These are phyloP conservation scores for Scolopax bukidnonensis DNA, from an alignment of 2,797 vertebrate species.

Conservation along the genomic window DNA sequence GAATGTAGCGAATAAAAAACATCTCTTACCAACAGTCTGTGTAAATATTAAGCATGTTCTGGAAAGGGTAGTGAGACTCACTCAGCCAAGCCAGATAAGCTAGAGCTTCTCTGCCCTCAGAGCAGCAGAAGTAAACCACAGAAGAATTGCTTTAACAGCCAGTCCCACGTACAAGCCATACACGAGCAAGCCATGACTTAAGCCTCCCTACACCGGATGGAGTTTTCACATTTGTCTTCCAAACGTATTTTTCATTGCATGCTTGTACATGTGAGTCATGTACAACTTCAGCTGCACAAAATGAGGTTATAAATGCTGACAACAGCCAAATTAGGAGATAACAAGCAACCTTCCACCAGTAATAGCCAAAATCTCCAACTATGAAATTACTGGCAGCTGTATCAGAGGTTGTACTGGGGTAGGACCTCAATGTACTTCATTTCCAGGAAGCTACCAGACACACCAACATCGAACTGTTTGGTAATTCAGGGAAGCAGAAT, in stretches of 20 bases:
- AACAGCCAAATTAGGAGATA: not conserved
- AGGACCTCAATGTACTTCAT: not conserved
- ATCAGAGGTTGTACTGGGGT: not conserved
- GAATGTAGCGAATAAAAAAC: not conserved
- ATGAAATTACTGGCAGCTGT: not conserved
- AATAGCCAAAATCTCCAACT: not conserved
- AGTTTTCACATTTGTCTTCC: not conserved
- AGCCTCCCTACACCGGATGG: not conserved
- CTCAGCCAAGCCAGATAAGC: not conserved
- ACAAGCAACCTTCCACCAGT: not conserved
- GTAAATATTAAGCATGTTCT: not conserved
- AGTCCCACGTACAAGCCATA: not conserved
- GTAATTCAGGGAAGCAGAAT: not conserved
- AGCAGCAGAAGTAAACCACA: not conserved
- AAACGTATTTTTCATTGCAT: not conserved
- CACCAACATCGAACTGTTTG: not conserved
- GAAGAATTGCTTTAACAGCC: not conserved
- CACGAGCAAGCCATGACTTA: not conserved
- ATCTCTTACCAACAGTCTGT: not conserved
- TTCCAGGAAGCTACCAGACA: not conserved
- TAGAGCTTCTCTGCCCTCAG: not conserved
- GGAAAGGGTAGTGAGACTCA: not conserved
- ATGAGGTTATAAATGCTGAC: not conserved
- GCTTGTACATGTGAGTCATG: not conserved
- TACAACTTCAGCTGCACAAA: slow-evolving; percentile 7